phyloP scores from a whole-genome alignment of 2,797 vertebrate species.

The Microctenopoma lineatum region DNA sequence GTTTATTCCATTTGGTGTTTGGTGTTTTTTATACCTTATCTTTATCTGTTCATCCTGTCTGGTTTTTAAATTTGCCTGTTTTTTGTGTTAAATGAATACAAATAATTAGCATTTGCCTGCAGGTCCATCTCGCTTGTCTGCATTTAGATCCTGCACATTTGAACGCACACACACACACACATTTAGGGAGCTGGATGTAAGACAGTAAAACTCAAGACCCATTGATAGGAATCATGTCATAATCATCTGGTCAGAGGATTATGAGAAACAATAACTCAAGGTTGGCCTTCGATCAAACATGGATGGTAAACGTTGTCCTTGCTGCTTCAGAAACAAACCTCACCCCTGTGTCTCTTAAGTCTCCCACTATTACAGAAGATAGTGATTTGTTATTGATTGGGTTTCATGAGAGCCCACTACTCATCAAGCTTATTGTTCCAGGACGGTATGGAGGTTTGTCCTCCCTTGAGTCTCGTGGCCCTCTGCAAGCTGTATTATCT shows the following conservation, averaged over 20 bases:
- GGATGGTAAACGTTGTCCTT: slow-evolving; percentile 67
- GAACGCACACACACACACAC: slow-evolving; percentile 10
- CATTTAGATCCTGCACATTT: too few species aligned
- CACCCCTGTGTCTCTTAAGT: slow-evolving; percentile 79
- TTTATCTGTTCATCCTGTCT: too few species aligned
- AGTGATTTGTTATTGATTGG: slow-evolving; percentile 86
- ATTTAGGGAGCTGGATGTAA: slow-evolving; percentile 19
- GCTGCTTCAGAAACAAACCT: slow-evolving; percentile 76
- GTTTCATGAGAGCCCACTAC: slow-evolving; percentile 73
- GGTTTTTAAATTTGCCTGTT: too few species aligned
- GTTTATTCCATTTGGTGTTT: too few species aligned
- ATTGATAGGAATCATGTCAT: slow-evolving; percentile 56
- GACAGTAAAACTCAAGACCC: slow-evolving; percentile 42
- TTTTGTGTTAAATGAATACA: too few species aligned
- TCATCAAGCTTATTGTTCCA: slow-evolving; percentile 79
- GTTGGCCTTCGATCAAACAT: slow-evolving; percentile 65
- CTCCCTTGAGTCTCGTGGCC: slow-evolving; percentile 70
- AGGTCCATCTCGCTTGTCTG: too few species aligned
- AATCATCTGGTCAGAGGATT: slow-evolving; percentile 71
- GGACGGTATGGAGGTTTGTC: slow-evolving; percentile 58
- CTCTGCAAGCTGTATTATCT: slow-evolving; percentile 69
- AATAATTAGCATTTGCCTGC: too few species aligned
- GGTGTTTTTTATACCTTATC: too few species aligned
- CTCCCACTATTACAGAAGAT: slow-evolving; percentile 73
- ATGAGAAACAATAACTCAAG: slow-evolving; percentile 81